Evolutionary conservation across 1,140 invertebrate species (phyloP), one percentile per base, ranked within the genome.

Genomic region (Ips nitidus): DNA sequence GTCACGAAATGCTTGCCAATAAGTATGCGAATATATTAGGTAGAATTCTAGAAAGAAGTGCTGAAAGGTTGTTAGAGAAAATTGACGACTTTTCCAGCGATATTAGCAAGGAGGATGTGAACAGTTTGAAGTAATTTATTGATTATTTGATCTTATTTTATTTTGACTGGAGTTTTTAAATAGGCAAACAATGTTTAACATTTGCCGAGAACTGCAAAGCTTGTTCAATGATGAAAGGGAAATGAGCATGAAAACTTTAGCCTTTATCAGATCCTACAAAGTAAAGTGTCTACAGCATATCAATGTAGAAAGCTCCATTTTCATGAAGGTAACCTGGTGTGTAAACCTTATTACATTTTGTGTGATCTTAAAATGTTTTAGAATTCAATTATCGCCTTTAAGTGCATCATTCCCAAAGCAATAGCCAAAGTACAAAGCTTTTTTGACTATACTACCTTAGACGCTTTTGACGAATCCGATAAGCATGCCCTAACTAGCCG

Each of bases 171-270:
- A 52, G 42, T 47, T 65, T 69, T 63, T 57, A 77, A 71, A 7
- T 70, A 84, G 81, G 68, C 85, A 88, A 75, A 80, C 83, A 61
- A 83, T 91, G 67, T 88, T 93, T 76, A 83, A 85, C 53, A 83
- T 91, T 43, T 93, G 91, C 70, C 86, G 94, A 47, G 87, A 90
- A 71, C 88, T 91, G 75, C 94, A 95, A 81, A 83, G 84, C 62
- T 81, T 94, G 72, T 92, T 94, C 76, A 89, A 89, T 60, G 86
- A 89, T 74, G 89, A 90, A 72, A 84, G 91, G n/a, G 93, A 95
- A 74, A 86, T 88, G 71, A 84, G 91, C 47, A 84, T 93, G 36
- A 93, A 92, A 77, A 89, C 90, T 8, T 84, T 94, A 55, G 86
- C 88, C 65, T 92, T 95, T 80, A 89, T 89, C 22, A 93, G 91